phyloP scores from a whole-genome alignment of 2,113 vertebrate species.

The Leptodactylus fuscus region DNA sequence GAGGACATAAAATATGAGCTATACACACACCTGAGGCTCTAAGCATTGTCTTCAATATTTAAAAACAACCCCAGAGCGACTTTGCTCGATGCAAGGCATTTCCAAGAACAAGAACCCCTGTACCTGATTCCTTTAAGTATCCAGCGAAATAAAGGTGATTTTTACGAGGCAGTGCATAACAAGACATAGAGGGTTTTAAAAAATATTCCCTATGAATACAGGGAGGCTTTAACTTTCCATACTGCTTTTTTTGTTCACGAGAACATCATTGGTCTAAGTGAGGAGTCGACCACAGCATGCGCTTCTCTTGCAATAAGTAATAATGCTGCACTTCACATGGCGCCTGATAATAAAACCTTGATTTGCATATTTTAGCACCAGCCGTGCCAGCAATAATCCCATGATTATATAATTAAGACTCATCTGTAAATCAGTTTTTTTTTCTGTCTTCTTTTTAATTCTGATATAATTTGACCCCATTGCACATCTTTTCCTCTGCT shows the following conservation, averaged over 20 bases:
- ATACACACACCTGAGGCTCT: neutral
- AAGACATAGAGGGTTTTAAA: neutral
- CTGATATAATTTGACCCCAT: slow-evolving; percentile 41
- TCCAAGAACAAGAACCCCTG: neutral
- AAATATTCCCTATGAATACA: neutral
- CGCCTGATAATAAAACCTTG: slow-evolving; percentile 51
- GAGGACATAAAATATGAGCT: too few relatives aligned
- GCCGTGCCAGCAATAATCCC: slow-evolving; percentile 42
- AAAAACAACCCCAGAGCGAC: neutral
- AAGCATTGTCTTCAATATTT: neutral
- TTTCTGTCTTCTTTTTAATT: slow-evolving; percentile 29
- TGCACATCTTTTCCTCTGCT: neutral
- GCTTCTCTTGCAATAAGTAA: slow-evolving; percentile 40
- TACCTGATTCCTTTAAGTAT: neutral
- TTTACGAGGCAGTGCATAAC: too few relatives aligned
- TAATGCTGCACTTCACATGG: slow-evolving; percentile 51
- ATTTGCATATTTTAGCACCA: slow-evolving; percentile 58
- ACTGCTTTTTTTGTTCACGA: slow-evolving; percentile 15
- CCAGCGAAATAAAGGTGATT: neutral
- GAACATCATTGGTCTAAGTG: slow-evolving; percentile 20
- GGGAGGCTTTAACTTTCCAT: neutral
- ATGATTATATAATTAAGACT: slow-evolving; percentile 59
- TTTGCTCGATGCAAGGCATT: neutral
- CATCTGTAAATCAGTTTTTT: slow-evolving; percentile 47
- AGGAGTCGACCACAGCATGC: slow-evolving; percentile 35